Evolutionary conservation across 2,113 vertebrate genomes (phyloP).

Genomic region (Lepus europaeus): DNA sequence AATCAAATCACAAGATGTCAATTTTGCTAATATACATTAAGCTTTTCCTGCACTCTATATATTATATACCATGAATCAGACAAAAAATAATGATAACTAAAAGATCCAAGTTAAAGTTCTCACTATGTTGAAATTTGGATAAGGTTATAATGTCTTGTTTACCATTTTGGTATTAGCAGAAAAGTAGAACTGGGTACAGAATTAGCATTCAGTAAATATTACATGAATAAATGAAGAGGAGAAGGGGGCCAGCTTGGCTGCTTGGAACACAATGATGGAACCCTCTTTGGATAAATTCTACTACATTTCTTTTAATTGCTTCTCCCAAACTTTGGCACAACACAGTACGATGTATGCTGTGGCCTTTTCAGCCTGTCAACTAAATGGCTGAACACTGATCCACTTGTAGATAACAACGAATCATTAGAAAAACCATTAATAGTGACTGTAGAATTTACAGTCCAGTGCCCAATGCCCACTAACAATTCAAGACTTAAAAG

Average conservation of each 20-base stretch:
- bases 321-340: background rate
- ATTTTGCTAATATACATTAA: no score
- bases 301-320: background rate
- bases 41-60: no score
- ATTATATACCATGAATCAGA: no score
- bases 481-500: conserved; percentile 43
- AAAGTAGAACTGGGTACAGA: background rate
- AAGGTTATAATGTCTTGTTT: background rate
- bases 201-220: background rate
- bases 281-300: background rate
- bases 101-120: background rate
- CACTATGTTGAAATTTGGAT: background rate
- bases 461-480: background rate
- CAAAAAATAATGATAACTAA: background rate
- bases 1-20: no score
- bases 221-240: background rate
- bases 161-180: background rate
- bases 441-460: conserved; percentile 24
- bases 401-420: background rate
- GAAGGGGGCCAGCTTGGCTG: background rate
- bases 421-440: conserved; percentile 12
- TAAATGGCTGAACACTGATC: conserved; percentile 15
- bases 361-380: background rate
- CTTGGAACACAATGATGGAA: background rate
- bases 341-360: background rate